Evolutionary conservation across 1,140 invertebrate species (phyloP), one percentile per base, ranked within the genome.

Genomic region (Plutomurus gul): DNA sequence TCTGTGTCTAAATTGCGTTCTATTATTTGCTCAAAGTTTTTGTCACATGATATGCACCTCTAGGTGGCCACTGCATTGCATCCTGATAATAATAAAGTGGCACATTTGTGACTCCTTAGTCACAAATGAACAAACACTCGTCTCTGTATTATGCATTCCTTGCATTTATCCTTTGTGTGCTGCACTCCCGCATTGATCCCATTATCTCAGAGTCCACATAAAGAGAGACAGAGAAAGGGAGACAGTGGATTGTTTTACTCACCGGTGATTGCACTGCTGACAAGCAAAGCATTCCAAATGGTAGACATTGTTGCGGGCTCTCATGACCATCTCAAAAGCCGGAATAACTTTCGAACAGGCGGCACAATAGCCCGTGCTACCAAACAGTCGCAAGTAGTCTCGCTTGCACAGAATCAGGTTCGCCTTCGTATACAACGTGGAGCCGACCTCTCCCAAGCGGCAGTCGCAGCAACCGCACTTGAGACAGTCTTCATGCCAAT

Each of bases 301-400:
- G 87, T 97, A 97, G 72, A 97, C 95, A 87, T 97, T 96, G 84
- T 92, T 93, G 86, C 95, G 93, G 18, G 95, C 96, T 87, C 95
- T 90, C 96, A 98, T 97, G 79, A 97, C 96, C 95, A 97, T 96
- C 88, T 98, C 96, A 88, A 97, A 97, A 49, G 95, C 95, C 22
- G 96, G 95, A 86, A 98, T 97, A 84, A 94, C 93, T 90, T 96
- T 96, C 85, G 88, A 84, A 78, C 87, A 88, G 8, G 88, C 88
- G 71, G 95, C 93, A 87, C 96, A 98, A 86, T 95, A 93, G 76
- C 95, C 96, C 8, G 95, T 96, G 82, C 92, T 94, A 60, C 96
- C 96, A 86, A 97, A 97, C 87, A 97, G 91, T 89, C 96, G 94
- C 86, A 97, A 90, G 87, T 97, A 97, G 86, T 97, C 96, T 86